phyloP scores from a whole-genome alignment of 2,113 vertebrate species.

The Athene noctua region DNA sequence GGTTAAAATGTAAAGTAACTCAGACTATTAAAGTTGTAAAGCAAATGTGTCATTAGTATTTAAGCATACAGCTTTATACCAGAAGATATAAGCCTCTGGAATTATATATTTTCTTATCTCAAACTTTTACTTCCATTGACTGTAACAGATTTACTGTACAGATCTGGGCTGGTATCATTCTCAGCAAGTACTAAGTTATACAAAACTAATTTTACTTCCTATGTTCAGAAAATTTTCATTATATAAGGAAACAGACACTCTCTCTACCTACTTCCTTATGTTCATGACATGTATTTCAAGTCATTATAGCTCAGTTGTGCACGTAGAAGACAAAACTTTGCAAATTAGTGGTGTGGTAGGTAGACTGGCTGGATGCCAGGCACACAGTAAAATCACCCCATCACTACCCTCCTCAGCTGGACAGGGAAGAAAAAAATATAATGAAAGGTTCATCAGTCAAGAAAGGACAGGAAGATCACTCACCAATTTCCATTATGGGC shows the following conservation, averaged over 20 bases:
- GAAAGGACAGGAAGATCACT: too few species aligned
- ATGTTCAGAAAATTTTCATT: not conserved
- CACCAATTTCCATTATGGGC: too few species aligned
- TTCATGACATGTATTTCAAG: not conserved
- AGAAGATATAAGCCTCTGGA: not conserved
- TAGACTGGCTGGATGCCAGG: too few species aligned
- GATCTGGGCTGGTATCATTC: not conserved
- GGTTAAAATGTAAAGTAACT: not conserved
- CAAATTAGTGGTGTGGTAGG: not conserved
- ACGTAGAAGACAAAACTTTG: not conserved
- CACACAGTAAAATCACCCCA: too few species aligned
- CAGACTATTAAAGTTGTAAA: not conserved
- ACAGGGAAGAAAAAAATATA: too few species aligned
- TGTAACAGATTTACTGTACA: not conserved
- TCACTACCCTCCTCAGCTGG: too few species aligned
- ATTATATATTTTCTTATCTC: not conserved
- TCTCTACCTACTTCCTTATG: not conserved
- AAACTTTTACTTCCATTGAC: not conserved
- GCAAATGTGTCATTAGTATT: not conserved
- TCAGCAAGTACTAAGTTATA: not conserved
- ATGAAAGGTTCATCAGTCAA: too few species aligned
- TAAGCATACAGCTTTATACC: not conserved
- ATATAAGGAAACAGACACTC: not conserved
- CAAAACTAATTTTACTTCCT: not conserved
- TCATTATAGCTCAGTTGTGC: not conserved